Evolutionary conservation across 2,113 vertebrate species (phyloP).

Genomic region (Etia nguti): DNA sequence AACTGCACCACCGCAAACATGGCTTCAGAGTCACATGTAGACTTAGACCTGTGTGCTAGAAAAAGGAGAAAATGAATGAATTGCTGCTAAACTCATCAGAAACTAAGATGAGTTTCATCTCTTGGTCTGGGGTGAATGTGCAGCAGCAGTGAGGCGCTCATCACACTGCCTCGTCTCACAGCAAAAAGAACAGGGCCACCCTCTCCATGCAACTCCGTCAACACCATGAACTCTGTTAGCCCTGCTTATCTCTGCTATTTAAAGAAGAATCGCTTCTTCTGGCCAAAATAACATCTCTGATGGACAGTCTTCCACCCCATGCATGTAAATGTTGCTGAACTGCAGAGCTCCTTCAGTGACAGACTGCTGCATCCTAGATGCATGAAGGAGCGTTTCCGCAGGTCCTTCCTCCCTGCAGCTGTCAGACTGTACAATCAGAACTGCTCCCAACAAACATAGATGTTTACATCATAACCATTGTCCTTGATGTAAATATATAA

Average conservation of each 20-base stretch:
- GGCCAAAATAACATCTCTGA: too few relatives aligned
- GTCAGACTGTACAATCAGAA: too few relatives aligned
- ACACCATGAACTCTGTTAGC: not conserved
- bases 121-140: not conserved
- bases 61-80: not conserved
- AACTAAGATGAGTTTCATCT: not conserved
- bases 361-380: too few relatives aligned
- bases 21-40: accelerated
- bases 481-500: too few relatives aligned
- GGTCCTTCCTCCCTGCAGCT: too few relatives aligned
- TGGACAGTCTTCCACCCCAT: too few relatives aligned
- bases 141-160: not conserved
- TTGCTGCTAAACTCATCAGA: not conserved
- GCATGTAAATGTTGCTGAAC: too few relatives aligned
- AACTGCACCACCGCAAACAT: not conserved
- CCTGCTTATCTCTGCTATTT: not conserved
- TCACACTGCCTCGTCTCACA: not conserved
- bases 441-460: too few relatives aligned
- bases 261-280: not conserved
- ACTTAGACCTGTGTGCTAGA: accelerated
- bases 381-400: too few relatives aligned
- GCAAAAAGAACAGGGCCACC: not conserved
- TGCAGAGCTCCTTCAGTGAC: too few relatives aligned
- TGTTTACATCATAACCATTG: too few relatives aligned
- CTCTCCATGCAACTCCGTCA: not conserved